These are phyloP conservation scores for Lordiphosa andalusiaca DNA, from an alignment of 2,888 invertebrate species.

Conservation along the genomic window DNA sequence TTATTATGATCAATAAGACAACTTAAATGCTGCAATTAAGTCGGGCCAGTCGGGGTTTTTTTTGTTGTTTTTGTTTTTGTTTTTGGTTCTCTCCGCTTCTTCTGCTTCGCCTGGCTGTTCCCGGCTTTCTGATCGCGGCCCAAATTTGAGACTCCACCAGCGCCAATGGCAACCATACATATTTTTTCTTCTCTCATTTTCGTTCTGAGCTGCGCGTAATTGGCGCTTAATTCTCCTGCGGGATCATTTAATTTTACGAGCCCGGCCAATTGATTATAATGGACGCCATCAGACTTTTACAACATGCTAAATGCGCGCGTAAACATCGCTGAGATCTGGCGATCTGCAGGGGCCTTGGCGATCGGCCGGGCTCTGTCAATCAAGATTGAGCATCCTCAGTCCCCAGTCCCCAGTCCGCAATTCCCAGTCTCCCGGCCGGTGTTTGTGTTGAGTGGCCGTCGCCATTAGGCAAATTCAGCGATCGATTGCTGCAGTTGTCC, in stretches of 20 bases:
- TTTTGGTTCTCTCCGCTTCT: constrained; percentile 3
- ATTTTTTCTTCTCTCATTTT: constrained; percentile 32
- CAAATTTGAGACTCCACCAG: constrained; percentile 62
- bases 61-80: constrained; percentile 11
- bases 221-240: constrained; percentile 80
- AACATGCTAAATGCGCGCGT: constrained; percentile 79
- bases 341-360: constrained; percentile 27
- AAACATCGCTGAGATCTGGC: constrained; percentile 52
- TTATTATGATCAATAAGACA: constrained; percentile 81
- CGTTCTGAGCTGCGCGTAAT: constrained; percentile 71
- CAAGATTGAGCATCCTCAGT: constrained; percentile 36
- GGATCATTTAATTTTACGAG: constrained; percentile 81
- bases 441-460: constrained; percentile 75
- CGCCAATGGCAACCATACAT: constrained; percentile 57
- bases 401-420: constrained; percentile 23
- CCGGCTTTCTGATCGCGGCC: constrained; percentile 47
- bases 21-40: constrained; percentile 80
- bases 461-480: constrained; percentile 77
- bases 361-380: constrained; percentile 56
- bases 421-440: constrained; percentile 33
- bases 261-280: constrained; percentile 80
- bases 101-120: constrained; percentile 12
- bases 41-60: constrained; percentile 54
- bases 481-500: constrained; percentile 52
- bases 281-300: constrained; percentile 79